phyloP scores from a whole-genome alignment of 2,113 vertebrate genomes.

The Hystrix brachyura region DNA sequence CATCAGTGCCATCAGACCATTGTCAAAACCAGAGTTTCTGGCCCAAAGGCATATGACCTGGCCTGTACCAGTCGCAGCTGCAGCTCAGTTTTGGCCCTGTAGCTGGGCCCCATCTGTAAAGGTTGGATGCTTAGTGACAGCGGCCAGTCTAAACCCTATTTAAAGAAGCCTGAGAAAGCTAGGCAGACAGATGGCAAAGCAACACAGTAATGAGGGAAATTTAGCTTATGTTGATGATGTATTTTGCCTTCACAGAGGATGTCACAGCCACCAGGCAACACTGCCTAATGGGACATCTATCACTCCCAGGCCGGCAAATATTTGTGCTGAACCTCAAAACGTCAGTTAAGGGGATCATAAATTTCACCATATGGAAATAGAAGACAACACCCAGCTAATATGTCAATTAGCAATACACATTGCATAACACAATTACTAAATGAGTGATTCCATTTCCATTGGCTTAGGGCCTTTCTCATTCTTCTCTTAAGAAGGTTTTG shows the following conservation, averaged over 20 bases:
- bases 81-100: slow-evolving; percentile 71
- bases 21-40: slow-evolving; percentile 56
- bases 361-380: slow-evolving; percentile 18
- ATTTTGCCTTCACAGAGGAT: slow-evolving; percentile 75
- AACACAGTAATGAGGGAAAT: slow-evolving; percentile 74
- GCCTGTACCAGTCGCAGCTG: slow-evolving; percentile 75
- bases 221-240: slow-evolving; percentile 68
- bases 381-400: not conserved
- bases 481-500: not conserved
- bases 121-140: slow-evolving; percentile 71
- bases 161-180: slow-evolving; percentile 68
- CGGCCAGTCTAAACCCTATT: slow-evolving; percentile 75
- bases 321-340: slow-evolving; percentile 53
- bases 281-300: slow-evolving; percentile 54
- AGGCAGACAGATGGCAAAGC: slow-evolving; percentile 81
- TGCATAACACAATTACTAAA: not conserved
- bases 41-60: slow-evolving; percentile 60
- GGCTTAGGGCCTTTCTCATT: not conserved
- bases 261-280: slow-evolving; percentile 27
- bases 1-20: slow-evolving; percentile 47
- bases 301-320: slow-evolving; percentile 51
- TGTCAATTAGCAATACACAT: not conserved
- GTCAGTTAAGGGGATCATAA: not conserved
- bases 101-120: slow-evolving; percentile 79
- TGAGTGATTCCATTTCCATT: not conserved